Evolutionary conservation across 1,140 invertebrate genomes (phyloP).

Genomic region (Neodiprion virginianus): DNA sequence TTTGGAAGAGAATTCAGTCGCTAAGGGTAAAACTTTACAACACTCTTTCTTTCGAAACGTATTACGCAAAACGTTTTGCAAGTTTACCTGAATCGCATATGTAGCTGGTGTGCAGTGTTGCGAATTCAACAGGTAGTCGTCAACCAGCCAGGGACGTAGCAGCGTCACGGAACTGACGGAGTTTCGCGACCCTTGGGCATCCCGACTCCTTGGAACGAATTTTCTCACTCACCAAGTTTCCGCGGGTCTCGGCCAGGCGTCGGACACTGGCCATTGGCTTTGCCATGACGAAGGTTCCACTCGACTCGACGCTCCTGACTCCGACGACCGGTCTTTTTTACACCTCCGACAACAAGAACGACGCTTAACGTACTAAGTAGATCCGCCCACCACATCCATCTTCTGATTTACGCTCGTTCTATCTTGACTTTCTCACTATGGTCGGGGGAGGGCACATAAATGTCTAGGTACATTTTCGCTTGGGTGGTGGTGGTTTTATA

Average conservation of each 20-base stretch:
- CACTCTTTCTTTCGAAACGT: neutral
- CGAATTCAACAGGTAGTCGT: neutral
- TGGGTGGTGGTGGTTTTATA: no score
- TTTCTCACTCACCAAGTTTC: neutral
- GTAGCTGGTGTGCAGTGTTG: neutral
- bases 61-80: neutral
- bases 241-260: no score
- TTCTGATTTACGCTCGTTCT: no score
- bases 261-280: no score
- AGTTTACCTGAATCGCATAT: neutral
- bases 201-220: neutral
- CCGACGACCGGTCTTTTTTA: neutral
- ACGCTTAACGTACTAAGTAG: neutral
- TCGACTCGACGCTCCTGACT: neutral
- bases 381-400: no score
- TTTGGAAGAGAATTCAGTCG: no score
- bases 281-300: neutral
- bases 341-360: neutral
- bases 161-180: neutral
- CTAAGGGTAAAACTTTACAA: neutral
- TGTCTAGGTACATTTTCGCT: no score
- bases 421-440: no score
- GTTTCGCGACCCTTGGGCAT: neutral
- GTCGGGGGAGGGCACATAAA: no score
- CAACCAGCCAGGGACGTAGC: neutral